These are phyloP conservation scores for Paelopatides confundens DNA, from an alignment of 53 echinoderm and acorn worm genomes.

Conservation along the genomic window DNA sequence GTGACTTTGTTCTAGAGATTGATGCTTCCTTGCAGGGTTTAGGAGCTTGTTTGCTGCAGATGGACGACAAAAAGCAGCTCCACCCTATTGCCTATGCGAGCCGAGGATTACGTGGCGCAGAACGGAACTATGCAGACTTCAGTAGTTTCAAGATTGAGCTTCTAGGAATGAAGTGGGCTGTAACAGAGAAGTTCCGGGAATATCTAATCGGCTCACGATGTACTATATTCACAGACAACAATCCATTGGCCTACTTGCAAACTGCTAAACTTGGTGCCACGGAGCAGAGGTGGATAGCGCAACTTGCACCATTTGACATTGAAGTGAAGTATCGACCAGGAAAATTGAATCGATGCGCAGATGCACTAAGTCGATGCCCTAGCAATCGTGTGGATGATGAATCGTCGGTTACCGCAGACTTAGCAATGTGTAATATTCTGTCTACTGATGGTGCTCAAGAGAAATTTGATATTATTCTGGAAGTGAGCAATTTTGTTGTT, in stretches of 20 bases:
- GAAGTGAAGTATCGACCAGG: slow-evolving; percentile 54
- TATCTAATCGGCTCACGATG: slow-evolving; percentile 47
- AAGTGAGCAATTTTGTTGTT: neutral
- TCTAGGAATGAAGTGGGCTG: slow-evolving; percentile 65
- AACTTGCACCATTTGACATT: slow-evolving; percentile 31
- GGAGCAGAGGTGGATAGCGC: slow-evolving; percentile 52
- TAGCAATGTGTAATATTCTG: too few species aligned
- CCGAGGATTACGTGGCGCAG: slow-evolving; percentile 47
- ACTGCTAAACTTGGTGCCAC: slow-evolving; percentile 56
- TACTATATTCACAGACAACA: slow-evolving; percentile 52
- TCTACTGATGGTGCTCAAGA: neutral
- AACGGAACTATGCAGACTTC: slow-evolving; percentile 47
- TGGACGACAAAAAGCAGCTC: neutral
- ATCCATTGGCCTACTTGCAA: slow-evolving; percentile 51
- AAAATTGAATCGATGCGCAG: slow-evolving; percentile 45
- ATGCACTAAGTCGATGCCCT: slow-evolving; percentile 57
- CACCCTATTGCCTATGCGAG: slow-evolving; percentile 61
- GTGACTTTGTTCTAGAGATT: slow-evolving; percentile 51
- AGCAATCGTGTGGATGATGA: neutral
- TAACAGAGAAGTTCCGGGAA: slow-evolving; percentile 54
- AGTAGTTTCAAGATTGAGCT: slow-evolving; percentile 70
- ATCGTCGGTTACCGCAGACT: too few species aligned
- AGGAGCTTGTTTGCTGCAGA: slow-evolving; percentile 41
- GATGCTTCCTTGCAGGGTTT: slow-evolving; percentile 57
- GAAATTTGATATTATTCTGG: too few species aligned